phyloP scores from a whole-genome alignment of 2,888 invertebrate genomes.

The Nomada ferruginata region DNA sequence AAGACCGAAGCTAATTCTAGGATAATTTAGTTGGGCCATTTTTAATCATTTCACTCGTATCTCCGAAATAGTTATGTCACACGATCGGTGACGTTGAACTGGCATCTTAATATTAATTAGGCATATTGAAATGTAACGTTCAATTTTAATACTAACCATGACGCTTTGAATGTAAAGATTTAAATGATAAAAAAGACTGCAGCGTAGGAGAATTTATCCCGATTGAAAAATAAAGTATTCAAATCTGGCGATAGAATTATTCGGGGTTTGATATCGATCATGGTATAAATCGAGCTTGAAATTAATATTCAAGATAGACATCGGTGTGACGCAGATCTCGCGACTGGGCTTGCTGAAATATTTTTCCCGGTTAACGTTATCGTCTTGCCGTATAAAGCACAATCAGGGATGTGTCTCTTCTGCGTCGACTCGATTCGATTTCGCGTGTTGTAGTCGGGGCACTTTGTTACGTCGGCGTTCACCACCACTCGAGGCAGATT shows the following conservation, averaged over 20 bases:
- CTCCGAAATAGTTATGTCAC: too few species aligned
- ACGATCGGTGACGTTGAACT: too few species aligned
- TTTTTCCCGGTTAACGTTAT: slow-evolving; percentile 40
- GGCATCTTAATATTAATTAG: too few species aligned
- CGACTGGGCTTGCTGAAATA: slow-evolving; percentile 8
- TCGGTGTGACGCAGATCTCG: neutral
- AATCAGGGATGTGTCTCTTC: neutral
- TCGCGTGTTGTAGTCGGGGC: slow-evolving; percentile 3
- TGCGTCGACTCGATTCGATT: slow-evolving; percentile 30
- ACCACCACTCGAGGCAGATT: neutral
- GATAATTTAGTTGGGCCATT: too few species aligned
- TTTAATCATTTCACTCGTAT: too few species aligned
- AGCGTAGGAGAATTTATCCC: neutral
- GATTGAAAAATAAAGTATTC: neutral
- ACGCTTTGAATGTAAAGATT: too few species aligned
- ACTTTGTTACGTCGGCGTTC: slow-evolving; percentile 9
- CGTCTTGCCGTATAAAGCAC: slow-evolving; percentile 32
- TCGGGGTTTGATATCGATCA: slow-evolving; percentile 9
- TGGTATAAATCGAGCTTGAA: slow-evolving; percentile 22
- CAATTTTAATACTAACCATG: too few species aligned
- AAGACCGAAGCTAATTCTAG: too few species aligned
- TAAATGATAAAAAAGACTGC: too few species aligned
- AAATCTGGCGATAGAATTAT: neutral
- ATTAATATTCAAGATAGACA: slow-evolving; percentile 40
- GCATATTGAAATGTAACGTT: too few species aligned